phyloP scores from a whole-genome alignment of 2,888 invertebrate species.

The Pristionchus exspectatus region DNA sequence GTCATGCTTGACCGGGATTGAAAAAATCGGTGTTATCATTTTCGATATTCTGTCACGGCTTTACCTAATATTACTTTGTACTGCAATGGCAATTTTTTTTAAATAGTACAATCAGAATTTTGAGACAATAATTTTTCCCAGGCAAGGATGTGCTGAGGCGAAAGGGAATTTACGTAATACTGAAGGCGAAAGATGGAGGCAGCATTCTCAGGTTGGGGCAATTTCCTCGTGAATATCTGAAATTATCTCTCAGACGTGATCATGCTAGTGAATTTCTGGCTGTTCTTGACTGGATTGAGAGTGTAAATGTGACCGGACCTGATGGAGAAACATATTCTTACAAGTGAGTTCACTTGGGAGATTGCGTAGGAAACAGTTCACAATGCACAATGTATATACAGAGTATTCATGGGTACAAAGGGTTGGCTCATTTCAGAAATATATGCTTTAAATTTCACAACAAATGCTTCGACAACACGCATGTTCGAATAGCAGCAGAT shows the following conservation, averaged over 20 bases:
- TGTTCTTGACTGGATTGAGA: conserved; percentile 69
- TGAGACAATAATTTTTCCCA: conserved; percentile 23
- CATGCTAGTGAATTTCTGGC: conserved; percentile 66
- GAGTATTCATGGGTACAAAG: neutral
- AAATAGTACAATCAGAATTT: neutral
- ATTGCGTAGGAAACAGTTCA: neutral
- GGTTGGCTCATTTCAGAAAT: conserved; percentile 27
- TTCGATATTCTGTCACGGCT: neutral
- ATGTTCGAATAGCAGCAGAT: conserved; percentile 70
- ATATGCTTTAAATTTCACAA: conserved; percentile 69
- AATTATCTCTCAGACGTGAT: conserved; percentile 60
- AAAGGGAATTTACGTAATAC: conserved; percentile 71
- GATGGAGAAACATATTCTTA: conserved; percentile 31
- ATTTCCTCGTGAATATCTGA: neutral
- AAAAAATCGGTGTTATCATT: neutral
- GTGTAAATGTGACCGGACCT: conserved; percentile 58
- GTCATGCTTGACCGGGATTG: neutral
- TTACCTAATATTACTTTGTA: too few relatives aligned
- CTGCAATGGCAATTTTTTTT: too few relatives aligned
- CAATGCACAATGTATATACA: neutral
- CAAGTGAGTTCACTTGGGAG: neutral
- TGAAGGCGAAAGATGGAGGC: conserved; percentile 63
- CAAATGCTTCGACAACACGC: conserved; percentile 72
- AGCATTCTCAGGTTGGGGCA: conserved; percentile 45
- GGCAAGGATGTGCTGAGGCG: conserved; percentile 73